A percentile compares a stretch with the other conserved stretches of the same genome.
phyloP scores from a whole-genome alignment of 1,140 invertebrate species.

The Carcinoscorpius rotundicauda region DNA sequence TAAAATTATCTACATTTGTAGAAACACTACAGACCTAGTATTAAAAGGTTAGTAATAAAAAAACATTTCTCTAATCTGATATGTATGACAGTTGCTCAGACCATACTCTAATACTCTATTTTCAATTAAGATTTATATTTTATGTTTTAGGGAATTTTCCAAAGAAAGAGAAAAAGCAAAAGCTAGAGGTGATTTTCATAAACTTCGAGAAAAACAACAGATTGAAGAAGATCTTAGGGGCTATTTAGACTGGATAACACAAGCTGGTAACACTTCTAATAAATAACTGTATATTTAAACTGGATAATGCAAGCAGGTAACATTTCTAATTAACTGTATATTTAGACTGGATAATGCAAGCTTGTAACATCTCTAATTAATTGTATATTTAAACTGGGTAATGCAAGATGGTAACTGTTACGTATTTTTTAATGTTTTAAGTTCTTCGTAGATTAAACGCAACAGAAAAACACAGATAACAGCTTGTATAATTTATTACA shows the following conservation, averaged over 20 bases:
- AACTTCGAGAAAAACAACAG: slow-evolving; percentile 94
- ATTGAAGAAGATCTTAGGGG: slow-evolving; percentile 95
- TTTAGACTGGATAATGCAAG: slow-evolving; percentile 76
- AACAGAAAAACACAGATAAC: no score
- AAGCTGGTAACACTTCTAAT: slow-evolving; percentile 44
- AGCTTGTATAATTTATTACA: no score
- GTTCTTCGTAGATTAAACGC: no score
- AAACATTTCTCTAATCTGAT: no score
- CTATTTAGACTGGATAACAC: slow-evolving; percentile 99
- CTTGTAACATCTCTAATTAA: slow-evolving; percentile 30
- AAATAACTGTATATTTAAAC: not conserved
- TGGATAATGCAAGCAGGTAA: slow-evolving; percentile 80
- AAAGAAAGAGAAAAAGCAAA: slow-evolving; percentile 99
- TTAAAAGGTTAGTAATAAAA: no score
- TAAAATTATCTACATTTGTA: not conserved
- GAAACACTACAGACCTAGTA: no score
- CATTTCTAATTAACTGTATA: not conserved
- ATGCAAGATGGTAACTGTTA: slow-evolving; percentile 71
- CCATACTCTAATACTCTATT: not conserved
- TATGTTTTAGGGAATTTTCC: slow-evolving; percentile 80
- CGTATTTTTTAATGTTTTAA: no score
- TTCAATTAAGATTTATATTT: slow-evolving; percentile 17
- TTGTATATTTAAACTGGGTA: slow-evolving; percentile 45
- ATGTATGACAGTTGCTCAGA: not conserved
- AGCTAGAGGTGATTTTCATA: slow-evolving; percentile 96